Evolutionary conservation across 2,113 vertebrate genomes (phyloP).

Genomic region (Isichthys henryi): DNA sequence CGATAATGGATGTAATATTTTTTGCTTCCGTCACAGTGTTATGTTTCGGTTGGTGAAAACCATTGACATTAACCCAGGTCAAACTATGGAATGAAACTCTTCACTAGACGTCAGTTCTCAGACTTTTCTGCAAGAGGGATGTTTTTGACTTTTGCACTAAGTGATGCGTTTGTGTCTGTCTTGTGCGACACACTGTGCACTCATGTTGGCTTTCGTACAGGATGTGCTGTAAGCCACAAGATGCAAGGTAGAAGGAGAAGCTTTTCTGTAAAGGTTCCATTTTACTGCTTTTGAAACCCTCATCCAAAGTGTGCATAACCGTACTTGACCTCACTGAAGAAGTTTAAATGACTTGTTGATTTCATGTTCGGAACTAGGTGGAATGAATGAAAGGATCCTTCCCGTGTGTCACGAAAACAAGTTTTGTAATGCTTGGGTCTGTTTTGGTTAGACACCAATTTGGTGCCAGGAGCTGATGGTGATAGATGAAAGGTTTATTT

Average conservation of each 20-base stretch:
- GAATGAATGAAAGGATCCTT: not conserved
- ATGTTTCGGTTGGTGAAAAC: not conserved
- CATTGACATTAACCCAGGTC: not conserved
- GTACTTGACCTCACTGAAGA: not conserved
- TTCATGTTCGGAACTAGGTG: not conserved
- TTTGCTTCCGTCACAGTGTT: not conserved
- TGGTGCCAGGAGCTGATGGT: not conserved
- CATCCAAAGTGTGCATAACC: not conserved
- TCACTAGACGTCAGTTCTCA: not conserved
- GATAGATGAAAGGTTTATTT: not conserved
- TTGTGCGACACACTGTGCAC: not conserved
- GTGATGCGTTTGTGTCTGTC: not conserved
- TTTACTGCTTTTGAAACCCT: not conserved
- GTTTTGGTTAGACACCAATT: not conserved
- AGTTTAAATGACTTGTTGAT: not conserved
- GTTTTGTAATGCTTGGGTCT: not conserved
- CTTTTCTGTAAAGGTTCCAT: not conserved
- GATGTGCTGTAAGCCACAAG: not conserved
- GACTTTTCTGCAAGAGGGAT: not conserved
- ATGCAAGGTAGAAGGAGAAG: not conserved
- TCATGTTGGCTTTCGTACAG: not conserved
- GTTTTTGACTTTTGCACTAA: not conserved
- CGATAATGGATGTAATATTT: not conserved
- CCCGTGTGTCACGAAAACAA: not conserved
- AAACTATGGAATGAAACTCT: not conserved